These are phyloP conservation scores for Agrochola macilenta DNA, from an alignment of 2,888 invertebrate species.

Conservation along the genomic window DNA sequence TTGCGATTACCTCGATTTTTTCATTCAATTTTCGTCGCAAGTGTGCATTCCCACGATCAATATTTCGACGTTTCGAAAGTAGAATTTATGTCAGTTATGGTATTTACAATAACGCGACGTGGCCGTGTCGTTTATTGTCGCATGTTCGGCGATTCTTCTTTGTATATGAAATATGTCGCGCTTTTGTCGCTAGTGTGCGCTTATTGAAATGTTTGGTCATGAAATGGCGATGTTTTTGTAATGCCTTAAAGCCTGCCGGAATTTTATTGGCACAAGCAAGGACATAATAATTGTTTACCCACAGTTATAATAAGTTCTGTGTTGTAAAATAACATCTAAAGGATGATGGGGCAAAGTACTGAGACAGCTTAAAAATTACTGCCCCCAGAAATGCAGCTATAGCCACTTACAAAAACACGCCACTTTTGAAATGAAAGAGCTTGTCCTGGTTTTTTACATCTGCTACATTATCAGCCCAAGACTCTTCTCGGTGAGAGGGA, in stretches of 20 bases:
- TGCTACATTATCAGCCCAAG: too few relatives aligned
- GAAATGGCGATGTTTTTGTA: background rate
- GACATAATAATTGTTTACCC: background rate
- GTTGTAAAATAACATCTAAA: background rate
- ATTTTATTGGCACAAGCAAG: background rate
- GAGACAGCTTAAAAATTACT: background rate
- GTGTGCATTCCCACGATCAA: conserved; percentile 47
- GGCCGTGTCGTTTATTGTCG: conserved; percentile 66
- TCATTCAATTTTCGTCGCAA: conserved; percentile 39
- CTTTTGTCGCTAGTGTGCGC: conserved; percentile 57
- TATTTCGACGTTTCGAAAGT: conserved; percentile 63
- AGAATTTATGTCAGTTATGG: conserved; percentile 68
- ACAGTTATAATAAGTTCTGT: background rate
- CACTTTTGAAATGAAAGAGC: background rate
- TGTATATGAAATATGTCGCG: conserved; percentile 63
- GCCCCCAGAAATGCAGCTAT: background rate
- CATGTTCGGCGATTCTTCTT: conserved; percentile 63
- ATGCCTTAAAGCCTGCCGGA: background rate
- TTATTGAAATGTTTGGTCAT: conserved; percentile 50
- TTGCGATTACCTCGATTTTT: background rate
- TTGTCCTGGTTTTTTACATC: too few relatives aligned
- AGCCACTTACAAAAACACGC: background rate
- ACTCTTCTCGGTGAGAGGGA: too few relatives aligned
- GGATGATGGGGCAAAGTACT: background rate
- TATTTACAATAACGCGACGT: conserved; percentile 66